These are phyloP conservation scores for Chelon labrosus DNA, from an alignment of 2,797 vertebrate genomes.

Conservation along the genomic window DNA sequence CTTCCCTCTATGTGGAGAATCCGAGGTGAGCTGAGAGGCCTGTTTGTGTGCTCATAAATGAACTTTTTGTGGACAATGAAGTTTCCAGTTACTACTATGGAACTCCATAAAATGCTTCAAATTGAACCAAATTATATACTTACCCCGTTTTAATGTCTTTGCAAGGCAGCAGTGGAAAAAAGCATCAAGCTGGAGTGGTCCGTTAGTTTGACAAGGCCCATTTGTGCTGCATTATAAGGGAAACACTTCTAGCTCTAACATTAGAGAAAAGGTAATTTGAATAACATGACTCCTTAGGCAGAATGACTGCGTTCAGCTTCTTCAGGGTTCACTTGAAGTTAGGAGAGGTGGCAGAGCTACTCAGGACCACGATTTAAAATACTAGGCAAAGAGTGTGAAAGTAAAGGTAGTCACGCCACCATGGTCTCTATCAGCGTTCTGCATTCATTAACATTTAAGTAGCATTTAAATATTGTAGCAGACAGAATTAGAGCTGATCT, in stretches of 20 bases:
- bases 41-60: constrained; percentile 20
- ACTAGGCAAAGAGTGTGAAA: too few species aligned
- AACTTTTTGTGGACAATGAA: constrained; percentile 18
- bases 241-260: background rate
- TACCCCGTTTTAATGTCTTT: background rate
- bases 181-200: background rate
- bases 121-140: background rate
- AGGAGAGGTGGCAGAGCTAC: background rate
- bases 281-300: background rate
- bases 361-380: too few species aligned
- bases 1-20: background rate
- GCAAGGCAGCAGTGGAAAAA: constrained; percentile 12
- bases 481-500: too few species aligned
- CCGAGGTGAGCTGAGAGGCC: constrained; percentile 1
- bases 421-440: too few species aligned
- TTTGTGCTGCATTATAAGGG: background rate
- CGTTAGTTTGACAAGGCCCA: background rate
- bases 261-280: background rate
- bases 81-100: background rate
- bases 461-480: too few species aligned
- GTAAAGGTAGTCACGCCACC: too few species aligned
- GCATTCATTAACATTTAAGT: too few species aligned
- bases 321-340: background rate
- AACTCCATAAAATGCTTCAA: constrained; percentile 21
- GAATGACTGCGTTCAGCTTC: background rate